phyloP scores from a whole-genome alignment of 2,113 vertebrate species.

The Barbus barbus region DNA sequence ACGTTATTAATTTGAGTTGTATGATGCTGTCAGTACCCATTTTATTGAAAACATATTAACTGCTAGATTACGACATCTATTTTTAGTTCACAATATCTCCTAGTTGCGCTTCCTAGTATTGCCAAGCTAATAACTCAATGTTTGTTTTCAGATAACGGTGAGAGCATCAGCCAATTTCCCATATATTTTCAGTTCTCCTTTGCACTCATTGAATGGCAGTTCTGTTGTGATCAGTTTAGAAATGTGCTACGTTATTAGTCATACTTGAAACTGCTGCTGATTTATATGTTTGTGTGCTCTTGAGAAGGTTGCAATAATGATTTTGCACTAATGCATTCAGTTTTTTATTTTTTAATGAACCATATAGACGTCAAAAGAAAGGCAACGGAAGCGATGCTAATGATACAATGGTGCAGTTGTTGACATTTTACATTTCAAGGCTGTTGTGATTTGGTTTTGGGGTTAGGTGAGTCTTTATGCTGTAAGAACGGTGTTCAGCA shows the following conservation, averaged over 20 bases:
- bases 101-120: slow-evolving; percentile 82
- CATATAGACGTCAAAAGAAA: not conserved
- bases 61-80: not conserved
- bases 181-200: slow-evolving; percentile 62
- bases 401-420: slow-evolving; percentile 26
- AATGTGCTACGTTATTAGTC: slow-evolving; percentile 41
- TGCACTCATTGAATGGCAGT: slow-evolving; percentile 75
- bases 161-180: slow-evolving; percentile 3
- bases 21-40: slow-evolving; percentile 82
- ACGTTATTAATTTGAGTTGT: not conserved
- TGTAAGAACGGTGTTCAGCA: not conserved
- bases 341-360: not conserved
- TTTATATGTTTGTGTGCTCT: slow-evolving; percentile 60
- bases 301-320: slow-evolving; percentile 72
- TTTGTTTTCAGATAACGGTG: not conserved
- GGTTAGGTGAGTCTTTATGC: not conserved
- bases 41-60: slow-evolving; percentile 68
- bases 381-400: not conserved
- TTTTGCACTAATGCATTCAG: slow-evolving; percentile 67
- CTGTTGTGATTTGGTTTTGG: not conserved
- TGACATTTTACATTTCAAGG: slow-evolving; percentile 21
- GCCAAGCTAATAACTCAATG: slow-evolving; percentile 71
- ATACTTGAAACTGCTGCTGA: slow-evolving; percentile 69
- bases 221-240: slow-evolving; percentile 60
- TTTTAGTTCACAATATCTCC: slow-evolving; percentile 10